phyloP scores from a whole-genome alignment of 2,888 invertebrate species.

The Antheraea yamamai region DNA sequence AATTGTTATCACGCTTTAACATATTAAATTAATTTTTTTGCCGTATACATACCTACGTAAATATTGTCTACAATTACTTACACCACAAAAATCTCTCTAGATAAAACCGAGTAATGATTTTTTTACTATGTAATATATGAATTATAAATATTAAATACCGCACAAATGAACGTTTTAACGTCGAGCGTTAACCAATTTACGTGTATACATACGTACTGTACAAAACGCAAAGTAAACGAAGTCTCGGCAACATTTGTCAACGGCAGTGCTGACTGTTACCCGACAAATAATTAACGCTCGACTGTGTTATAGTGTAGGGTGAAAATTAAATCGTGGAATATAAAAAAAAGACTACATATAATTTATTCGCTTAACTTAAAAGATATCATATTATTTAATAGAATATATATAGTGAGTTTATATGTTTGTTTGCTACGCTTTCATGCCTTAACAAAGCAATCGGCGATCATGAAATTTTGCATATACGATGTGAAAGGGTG shows the following conservation, averaged over 20 bases:
- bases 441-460: too few relatives aligned
- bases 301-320: conserved; percentile 21
- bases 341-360: not conserved
- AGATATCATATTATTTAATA: not conserved
- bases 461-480: too few relatives aligned
- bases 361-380: not conserved
- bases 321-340: not conserved
- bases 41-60: not conserved
- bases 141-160: not conserved
- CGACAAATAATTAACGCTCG: conserved; percentile 40
- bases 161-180: not conserved
- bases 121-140: not conserved
- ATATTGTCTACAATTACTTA: not conserved
- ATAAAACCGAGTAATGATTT: not conserved
- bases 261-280: conserved; percentile 40
- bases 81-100: not conserved
- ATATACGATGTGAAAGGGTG: too few relatives aligned
- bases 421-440: too few relatives aligned
- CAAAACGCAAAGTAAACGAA: not conserved
- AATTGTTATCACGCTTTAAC: not conserved
- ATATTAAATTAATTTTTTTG: not conserved
- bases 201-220: too few relatives aligned
- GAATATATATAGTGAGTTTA: too few relatives aligned
- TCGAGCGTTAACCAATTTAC: conserved; percentile 6
- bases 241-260: conserved; percentile 46